phyloP scores from a whole-genome alignment of 2,888 invertebrate species.

The Hyposoter didymator region DNA sequence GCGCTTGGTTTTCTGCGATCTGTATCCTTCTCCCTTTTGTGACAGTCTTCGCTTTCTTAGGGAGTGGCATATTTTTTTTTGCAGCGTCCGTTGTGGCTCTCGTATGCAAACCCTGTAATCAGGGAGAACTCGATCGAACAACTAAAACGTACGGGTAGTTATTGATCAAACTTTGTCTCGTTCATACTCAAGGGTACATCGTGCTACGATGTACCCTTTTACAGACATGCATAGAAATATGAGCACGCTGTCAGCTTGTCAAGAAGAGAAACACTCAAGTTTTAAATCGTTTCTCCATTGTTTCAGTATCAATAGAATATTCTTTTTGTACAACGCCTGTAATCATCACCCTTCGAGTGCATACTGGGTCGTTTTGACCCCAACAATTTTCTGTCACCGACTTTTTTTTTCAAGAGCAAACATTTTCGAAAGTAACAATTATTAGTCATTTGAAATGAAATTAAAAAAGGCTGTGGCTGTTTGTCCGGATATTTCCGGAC shows the following conservation, averaged over 20 bases:
- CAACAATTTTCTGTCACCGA: no score
- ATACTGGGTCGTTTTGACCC: no score
- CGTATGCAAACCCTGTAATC: conserved; percentile 6
- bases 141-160: background rate
- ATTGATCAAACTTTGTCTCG: conserved; percentile 39
- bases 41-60: conserved; percentile 8
- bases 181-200: background rate
- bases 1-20: conserved; percentile 5
- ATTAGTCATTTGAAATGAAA: no score
- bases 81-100: background rate
- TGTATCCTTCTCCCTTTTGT: conserved; percentile 16
- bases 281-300: background rate
- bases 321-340: no score
- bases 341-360: no score
- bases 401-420: no score
- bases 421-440: no score
- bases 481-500: no score
- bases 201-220: background rate
- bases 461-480: no score
- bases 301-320: background rate
- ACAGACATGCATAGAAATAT: background rate
- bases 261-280: background rate
- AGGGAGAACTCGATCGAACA: no score
- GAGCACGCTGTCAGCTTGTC: background rate
- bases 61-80: conserved; percentile 34